These are phyloP conservation scores for Eupelmus urozonus DNA, from an alignment of 2,888 invertebrate species.

Conservation along the genomic window DNA sequence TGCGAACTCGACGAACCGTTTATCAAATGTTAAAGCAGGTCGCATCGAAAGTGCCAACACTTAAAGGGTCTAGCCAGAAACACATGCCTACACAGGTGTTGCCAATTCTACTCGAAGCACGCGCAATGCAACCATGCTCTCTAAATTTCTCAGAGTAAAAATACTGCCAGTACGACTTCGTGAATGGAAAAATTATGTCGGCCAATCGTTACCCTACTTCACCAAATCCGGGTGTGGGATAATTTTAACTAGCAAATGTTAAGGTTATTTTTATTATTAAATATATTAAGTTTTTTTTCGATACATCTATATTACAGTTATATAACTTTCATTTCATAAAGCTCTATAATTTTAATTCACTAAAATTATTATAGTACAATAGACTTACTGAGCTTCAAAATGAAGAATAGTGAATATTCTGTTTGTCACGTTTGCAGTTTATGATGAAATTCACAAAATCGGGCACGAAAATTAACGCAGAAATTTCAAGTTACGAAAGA, in stretches of 20 bases:
- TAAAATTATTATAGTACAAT: no score
- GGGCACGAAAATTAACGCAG: neutral
- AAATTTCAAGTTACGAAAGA: neutral
- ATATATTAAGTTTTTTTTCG: no score
- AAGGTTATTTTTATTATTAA: no score
- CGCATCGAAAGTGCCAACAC: slow-evolving; percentile 52
- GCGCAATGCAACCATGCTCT: slow-evolving; percentile 23
- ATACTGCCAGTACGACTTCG: slow-evolving; percentile 7
- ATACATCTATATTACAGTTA: no score
- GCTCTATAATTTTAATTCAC: no score
- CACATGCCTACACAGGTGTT: slow-evolving; percentile 45
- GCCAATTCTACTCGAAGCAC: slow-evolving; percentile 46
- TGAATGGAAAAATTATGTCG: neutral
- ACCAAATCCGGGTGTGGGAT: no score
- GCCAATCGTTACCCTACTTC: neutral
- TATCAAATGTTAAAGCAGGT: slow-evolving; percentile 53
- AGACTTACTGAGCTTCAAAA: no score
- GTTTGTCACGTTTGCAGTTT: no score
- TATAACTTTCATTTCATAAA: no score
- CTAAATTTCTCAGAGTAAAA: slow-evolving; percentile 30
- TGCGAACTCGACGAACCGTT: slow-evolving; percentile 14
- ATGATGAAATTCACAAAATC: neutral
- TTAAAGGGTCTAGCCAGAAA: slow-evolving; percentile 41
- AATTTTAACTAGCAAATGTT: no score
- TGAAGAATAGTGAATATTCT: no score